Conservation (phyloP, 1,140 invertebrate genomes). For the Ostrea denselamellosa region DNA sequence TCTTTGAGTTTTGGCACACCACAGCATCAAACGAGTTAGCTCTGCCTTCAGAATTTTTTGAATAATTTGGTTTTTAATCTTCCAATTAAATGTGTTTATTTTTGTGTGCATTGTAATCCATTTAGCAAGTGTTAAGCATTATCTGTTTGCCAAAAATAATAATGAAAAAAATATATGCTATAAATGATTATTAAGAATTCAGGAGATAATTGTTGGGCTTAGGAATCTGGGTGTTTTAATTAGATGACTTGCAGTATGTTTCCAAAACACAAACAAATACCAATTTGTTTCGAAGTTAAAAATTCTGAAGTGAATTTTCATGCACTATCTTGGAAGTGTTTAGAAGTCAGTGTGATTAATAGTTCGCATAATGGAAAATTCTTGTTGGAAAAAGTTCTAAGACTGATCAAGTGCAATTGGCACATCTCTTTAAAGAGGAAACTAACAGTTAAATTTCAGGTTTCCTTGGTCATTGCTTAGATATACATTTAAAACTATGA, state of each 20-base stretch:
- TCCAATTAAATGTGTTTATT: slow-evolving; percentile 36
- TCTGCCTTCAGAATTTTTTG: slow-evolving; percentile 30
- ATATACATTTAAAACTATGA: no score
- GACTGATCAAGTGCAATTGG: not conserved
- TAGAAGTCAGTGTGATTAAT: slow-evolving; percentile 26
- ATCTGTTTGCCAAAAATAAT: slow-evolving; percentile 31
- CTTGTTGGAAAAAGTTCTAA: not conserved
- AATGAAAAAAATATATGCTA: not conserved
- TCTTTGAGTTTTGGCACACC: slow-evolving; percentile 24
- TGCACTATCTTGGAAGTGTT: slow-evolving; percentile 5
- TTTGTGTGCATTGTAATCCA: slow-evolving; percentile 35
- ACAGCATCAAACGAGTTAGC: slow-evolving; percentile 2
- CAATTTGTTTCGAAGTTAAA: slow-evolving; percentile 3
- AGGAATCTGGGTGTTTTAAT: not conserved
- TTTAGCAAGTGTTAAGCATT: slow-evolving; percentile 34
- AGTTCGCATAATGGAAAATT: slow-evolving; percentile 20
- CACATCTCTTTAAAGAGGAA: no score
- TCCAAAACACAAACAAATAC: slow-evolving; percentile 9
- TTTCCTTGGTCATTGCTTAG: no score
- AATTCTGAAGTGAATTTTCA: slow-evolving; percentile 11
- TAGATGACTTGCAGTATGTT: not conserved
- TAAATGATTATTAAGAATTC: slow-evolving; percentile 34
- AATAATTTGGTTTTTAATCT: slow-evolving; percentile 39
- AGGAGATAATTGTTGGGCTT: not conserved
- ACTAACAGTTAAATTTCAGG: no score